Base-by-base conservation (phyloP, 2,888 invertebrate species). In the Rhopalosiphum nymphaeae region DNA sequence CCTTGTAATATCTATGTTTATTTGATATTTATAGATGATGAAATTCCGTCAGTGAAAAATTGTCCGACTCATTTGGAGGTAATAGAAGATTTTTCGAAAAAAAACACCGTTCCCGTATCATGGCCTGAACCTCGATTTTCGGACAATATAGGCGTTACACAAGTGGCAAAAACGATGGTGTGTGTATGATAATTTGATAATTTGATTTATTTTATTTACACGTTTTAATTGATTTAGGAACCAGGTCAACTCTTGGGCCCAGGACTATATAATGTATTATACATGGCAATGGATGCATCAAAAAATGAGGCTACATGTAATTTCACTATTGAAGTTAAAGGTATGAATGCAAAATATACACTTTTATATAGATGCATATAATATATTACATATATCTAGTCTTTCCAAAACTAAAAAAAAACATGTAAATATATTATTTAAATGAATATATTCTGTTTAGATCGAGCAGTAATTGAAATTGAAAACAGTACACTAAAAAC, bases 321-420 rank as follows among this genome's bases (percentile, higher is more conserved):
- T 84, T 93, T 93, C n/a, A 93, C 42, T 25, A 42, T 93, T 11
- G 93, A 89, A n/a, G 78, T 93, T 13, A 93, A 89, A 93, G 89
- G 93, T 93, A 42, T 78, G 7, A 21, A 36, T 42, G 21, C 16
- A 36, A 78, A 36, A 21, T 21, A 25, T 9, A 36, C n/a, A n/a
- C n/a, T n/a, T n/a, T n/a, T n/a, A n/a, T n/a, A n/a, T n/a, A n/a
- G n/a, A n/a, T n/a, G n/a, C n/a, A 21, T 21, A 25, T 9, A 36
- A 67, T n/a, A 67, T 67, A 61, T 61, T 29, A 67, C 16, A 67
- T 16, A n/a, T 2, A 21, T 7, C 11, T 78, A 88, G n/a, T 26
- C n/a, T 13, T 44, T 29, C 0, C 4, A 42, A 84, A 13, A 86
- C 4, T n/a, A 46, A 86, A 46, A 0, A 46, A n/a, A 13, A 46